Evolutionary conservation across 2,113 vertebrate species (phyloP).

Genomic region (Burhinus bistriatus): DNA sequence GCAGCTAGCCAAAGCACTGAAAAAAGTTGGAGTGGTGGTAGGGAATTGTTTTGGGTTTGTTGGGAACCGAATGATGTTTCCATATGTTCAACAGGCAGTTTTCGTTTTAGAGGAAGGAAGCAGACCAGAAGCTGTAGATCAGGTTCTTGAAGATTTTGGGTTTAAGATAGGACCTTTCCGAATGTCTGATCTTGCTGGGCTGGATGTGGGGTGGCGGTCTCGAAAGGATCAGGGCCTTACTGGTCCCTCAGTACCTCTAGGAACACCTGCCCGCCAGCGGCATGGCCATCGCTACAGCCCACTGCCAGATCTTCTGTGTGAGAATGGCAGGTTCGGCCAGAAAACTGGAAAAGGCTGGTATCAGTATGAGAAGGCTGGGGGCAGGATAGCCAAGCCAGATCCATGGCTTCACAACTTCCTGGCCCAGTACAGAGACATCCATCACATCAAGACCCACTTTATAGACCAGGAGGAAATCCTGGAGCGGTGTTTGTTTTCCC

Average conservation of each 20-base stretch:
- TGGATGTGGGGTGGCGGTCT: conserved; percentile 88
- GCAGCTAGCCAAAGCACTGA: conserved; percentile 81
- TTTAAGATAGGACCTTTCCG: conserved; percentile 87
- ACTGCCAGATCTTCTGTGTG: conserved; percentile 85
- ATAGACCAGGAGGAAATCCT: conserved; percentile 84
- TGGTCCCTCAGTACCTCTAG: conserved; percentile 35
- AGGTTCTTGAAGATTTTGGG: conserved; percentile 86
- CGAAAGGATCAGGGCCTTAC: conserved; percentile 78
- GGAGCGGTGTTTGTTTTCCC: conserved; percentile 84
- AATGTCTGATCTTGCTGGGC: conserved; percentile 85
- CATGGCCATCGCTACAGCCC: conserved; percentile 82
- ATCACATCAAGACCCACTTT: conserved; percentile 70
- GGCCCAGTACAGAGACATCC: conserved; percentile 75
- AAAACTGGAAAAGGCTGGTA: conserved; percentile 90
- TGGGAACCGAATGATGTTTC: conserved; percentile 87
- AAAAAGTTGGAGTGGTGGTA: conserved; percentile 87
- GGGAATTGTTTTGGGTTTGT: conserved; percentile 91
- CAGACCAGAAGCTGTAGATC: conserved; percentile 82
- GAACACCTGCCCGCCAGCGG: conserved; percentile 67
- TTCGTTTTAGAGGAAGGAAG: conserved; percentile 92
- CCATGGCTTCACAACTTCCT: conserved; percentile 82
- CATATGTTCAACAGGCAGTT: conserved; percentile 73
- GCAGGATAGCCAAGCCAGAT: conserved; percentile 76
- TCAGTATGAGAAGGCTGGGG: conserved; percentile 79
- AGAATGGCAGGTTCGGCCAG: conserved; percentile 86